These are phyloP conservation scores for Drosophila kuntzei DNA, from an alignment of 2,888 invertebrate species.

Conservation along the genomic window DNA sequence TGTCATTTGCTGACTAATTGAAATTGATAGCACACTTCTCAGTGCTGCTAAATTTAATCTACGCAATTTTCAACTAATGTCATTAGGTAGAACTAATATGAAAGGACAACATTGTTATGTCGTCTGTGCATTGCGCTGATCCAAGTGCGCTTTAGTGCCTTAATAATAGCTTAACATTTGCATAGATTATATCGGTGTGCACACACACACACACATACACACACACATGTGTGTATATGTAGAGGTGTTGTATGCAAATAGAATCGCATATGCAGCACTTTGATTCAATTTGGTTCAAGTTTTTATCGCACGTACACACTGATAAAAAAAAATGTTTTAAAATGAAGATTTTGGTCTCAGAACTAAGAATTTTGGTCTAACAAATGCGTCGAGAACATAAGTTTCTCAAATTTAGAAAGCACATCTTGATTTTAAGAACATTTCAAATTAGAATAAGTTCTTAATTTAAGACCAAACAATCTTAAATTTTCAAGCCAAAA, in stretches of 20 bases:
- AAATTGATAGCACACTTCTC: not conserved
- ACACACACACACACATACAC: conserved; percentile 12
- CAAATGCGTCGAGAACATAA: too few relatives aligned
- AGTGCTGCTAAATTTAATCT: not conserved
- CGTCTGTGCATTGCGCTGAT: conserved; percentile 34
- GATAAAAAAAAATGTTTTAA: too few relatives aligned
- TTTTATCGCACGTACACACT: conserved; percentile 48
- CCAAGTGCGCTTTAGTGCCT: conserved; percentile 65
- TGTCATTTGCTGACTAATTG: not conserved
- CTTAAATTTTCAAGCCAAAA: too few relatives aligned
- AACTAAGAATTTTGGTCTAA: too few relatives aligned
- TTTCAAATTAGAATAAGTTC: too few relatives aligned
- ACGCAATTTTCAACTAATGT: conserved; percentile 6
- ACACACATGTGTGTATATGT: not conserved
- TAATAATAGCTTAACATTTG: conserved; percentile 71
- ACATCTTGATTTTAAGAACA: too few relatives aligned
- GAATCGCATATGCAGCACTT: conserved; percentile 56
- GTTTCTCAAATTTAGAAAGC: too few relatives aligned
- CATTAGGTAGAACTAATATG: conserved; percentile 28
- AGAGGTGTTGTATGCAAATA: conserved; percentile 45
- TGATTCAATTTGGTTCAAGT: conserved; percentile 72
- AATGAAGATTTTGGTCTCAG: too few relatives aligned
- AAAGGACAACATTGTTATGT: conserved; percentile 29
- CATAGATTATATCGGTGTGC: conserved; percentile 51
- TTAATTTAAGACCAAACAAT: too few relatives aligned